Conservation (phyloP, 2,797 vertebrate species). For the Pelobates cultripes region DNA sequence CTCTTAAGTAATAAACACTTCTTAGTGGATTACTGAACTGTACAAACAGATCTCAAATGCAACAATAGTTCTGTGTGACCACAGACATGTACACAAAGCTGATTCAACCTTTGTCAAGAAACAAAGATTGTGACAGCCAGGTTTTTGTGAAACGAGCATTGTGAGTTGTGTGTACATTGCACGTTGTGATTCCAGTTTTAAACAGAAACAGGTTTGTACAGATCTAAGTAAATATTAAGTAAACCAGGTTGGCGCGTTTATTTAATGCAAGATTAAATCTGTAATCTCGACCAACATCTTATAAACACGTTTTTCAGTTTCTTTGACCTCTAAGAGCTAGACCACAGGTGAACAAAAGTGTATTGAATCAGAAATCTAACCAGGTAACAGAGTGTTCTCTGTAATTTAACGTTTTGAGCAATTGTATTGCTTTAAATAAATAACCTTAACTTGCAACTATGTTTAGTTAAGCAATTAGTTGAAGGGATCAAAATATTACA, state of each 20-base stretch:
- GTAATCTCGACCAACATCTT: conserved; percentile 19
- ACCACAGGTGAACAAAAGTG: conserved; percentile 23
- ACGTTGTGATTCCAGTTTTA: not conserved
- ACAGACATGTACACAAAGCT: not conserved
- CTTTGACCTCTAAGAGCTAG: conserved; percentile 14
- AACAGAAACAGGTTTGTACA: conserved; percentile 14
- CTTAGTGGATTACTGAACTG: not conserved
- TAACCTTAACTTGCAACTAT: too few relatives aligned
- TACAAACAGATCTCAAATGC: not conserved
- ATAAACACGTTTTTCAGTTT: conserved; percentile 44
- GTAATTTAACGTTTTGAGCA: too few relatives aligned
- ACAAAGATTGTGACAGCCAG: not conserved
- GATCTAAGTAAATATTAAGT: conserved; percentile 16
- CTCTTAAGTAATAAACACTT: not conserved
- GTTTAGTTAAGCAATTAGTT: too few relatives aligned
- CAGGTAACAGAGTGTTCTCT: not conserved
- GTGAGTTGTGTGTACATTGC: not conserved
- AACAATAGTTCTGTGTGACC: not conserved
- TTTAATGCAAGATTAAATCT: conserved; percentile 22
- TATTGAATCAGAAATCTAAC: not conserved
- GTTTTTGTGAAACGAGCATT: not conserved
- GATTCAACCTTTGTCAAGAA: not conserved
- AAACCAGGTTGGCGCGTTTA: conserved; percentile 17
- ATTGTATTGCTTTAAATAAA: too few relatives aligned
- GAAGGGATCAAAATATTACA: too few relatives aligned